phyloP scores from a whole-genome alignment of 1,140 invertebrate species.

The Scaptomyza graminum region DNA sequence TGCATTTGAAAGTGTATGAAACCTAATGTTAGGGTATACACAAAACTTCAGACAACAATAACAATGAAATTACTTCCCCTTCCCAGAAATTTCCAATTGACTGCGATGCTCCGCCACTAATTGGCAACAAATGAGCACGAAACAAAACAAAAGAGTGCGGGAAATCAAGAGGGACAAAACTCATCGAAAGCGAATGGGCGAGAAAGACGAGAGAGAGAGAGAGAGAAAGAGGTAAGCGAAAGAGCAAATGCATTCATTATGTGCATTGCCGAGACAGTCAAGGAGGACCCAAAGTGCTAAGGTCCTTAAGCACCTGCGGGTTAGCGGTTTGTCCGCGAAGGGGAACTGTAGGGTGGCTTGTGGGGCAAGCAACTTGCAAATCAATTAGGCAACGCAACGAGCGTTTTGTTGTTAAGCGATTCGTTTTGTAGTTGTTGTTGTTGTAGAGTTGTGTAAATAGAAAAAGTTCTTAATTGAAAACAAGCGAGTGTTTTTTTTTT shows the following conservation, averaged over 20 bases:
- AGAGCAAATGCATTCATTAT: conserved; percentile 43
- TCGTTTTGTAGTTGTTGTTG: conserved; percentile 18
- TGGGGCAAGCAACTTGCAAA: conserved; percentile 50
- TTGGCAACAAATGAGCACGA: conserved; percentile 80
- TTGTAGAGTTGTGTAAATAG: conserved; percentile 26
- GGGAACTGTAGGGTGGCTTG: neutral
- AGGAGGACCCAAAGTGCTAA: conserved; percentile 41
- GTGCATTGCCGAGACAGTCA: conserved; percentile 5
- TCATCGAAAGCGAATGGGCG: neutral
- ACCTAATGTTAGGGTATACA: neutral
- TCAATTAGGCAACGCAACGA: conserved; percentile 69
- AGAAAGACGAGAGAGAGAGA: neutral
- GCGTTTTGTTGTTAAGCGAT: conserved; percentile 58
- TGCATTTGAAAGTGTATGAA: neutral
- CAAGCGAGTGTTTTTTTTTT: conserved; percentile 53
- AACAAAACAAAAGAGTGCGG: conserved; percentile 30
- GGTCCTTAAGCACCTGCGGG: conserved; percentile 43
- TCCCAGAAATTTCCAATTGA: conserved; percentile 75
- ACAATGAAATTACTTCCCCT: conserved; percentile 25
- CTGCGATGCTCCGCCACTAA: conserved; percentile 79
- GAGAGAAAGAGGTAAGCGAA: neutral
- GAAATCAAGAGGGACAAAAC: neutral
- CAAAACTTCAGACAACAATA: conserved; percentile 7
- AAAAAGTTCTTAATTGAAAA: conserved; percentile 79
- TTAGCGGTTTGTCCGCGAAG: conserved; percentile 8